Evolutionary conservation across 2,113 vertebrate species (phyloP).

Genomic region (Oreochromis niloticus): DNA sequence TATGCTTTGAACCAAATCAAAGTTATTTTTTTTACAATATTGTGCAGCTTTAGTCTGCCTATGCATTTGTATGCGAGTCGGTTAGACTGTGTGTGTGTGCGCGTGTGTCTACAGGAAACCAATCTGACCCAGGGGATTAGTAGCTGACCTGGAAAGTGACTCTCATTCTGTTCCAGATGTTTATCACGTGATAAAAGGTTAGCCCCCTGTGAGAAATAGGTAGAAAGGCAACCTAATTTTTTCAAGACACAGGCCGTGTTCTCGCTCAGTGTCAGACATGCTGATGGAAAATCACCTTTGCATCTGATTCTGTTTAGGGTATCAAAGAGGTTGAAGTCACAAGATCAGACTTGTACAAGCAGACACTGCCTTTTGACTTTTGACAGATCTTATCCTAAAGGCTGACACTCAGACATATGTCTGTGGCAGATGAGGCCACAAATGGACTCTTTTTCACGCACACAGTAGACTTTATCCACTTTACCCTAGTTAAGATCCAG

Average conservation of each 20-base stretch:
- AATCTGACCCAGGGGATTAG: conserved; percentile 56
- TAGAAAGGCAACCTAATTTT: conserved; percentile 35
- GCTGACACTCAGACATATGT: background rate
- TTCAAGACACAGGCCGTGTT: background rate
- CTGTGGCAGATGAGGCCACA: background rate
- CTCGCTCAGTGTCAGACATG: background rate
- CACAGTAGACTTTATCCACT: background rate
- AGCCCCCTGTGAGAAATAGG: conserved; percentile 18
- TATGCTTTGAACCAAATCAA: background rate
- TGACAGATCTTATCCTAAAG: background rate
- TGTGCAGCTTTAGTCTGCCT: background rate
- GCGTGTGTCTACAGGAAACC: conserved; percentile 34
- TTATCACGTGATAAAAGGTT: conserved; percentile 57
- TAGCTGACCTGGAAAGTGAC: conserved; percentile 44
- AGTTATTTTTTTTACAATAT: background rate
- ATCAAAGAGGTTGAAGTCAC: background rate
- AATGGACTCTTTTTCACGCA: background rate
- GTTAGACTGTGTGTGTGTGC: background rate
- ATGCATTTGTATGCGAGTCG: background rate
- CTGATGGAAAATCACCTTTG: background rate
- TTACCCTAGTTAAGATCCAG: background rate
- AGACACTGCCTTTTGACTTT: background rate
- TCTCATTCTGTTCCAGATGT: conserved; percentile 62
- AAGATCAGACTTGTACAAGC: background rate
- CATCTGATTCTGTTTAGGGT: background rate